Evolutionary conservation across 2,888 invertebrate species (phyloP), one percentile per base, ranked within the genome.

Genomic region (Altica lythri): DNA sequence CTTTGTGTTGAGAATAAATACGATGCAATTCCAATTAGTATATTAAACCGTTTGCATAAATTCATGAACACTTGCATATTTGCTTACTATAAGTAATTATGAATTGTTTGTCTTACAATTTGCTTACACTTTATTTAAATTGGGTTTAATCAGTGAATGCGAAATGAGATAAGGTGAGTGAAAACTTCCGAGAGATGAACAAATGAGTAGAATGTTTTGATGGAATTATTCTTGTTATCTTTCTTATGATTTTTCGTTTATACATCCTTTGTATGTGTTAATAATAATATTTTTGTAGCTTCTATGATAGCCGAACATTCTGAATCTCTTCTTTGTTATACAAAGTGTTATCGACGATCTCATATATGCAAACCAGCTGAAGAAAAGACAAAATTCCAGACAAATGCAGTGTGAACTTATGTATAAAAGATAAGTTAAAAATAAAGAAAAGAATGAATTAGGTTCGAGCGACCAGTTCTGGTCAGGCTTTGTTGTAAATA

Each of bases 401-500:
- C 64, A 64, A 63, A 64, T 63, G 62, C 61, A 56, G 62, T 61
- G 61, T 61, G 60, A 62, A 64, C 48, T 61, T 62, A 63, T 64
- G 59, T 60, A n/a, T 45, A 27, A 38, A 44, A 57, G 61, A 57
- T 61, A 55, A 61, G 49, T 44, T 44, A 45, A 46, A 42, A 49
- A 37, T n/a, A 37, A 40, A 51, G 43, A 49, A 51, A 46, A 54
- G 45, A 57, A 54, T 55, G 57, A 61, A 61, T 54, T 19, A 22
- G 38, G 17, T 19, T 30, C 30, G 42, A 49, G 10, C 22, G 42
- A 49, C 49, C 25, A 43, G 35, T 43, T 42, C 56, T 50, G 60
- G 57, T 53, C 61, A 47, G 65, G 59, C 69, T 71, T 71, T 68
- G 71, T 70, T 70, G 73, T 73, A 72, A 72, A 72, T 71, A 69